Evolutionary conservation across 2,113 vertebrate species (phyloP).

Genomic region (Xenus cinereus): DNA sequence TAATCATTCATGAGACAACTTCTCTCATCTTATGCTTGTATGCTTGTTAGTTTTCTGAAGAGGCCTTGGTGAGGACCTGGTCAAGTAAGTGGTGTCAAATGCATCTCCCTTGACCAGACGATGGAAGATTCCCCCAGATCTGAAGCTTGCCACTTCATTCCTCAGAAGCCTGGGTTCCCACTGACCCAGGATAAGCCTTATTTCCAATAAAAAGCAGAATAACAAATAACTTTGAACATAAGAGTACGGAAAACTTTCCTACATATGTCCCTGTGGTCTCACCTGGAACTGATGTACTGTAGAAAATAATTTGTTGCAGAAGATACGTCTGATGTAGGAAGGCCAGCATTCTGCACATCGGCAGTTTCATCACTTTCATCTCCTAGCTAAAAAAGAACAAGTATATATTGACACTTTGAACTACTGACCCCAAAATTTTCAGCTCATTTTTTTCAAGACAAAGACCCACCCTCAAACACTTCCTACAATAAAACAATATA

Average conservation of each 20-base stretch:
- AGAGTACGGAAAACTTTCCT: background rate
- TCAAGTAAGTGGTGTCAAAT: background rate
- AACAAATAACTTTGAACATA: background rate
- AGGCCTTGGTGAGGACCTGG: background rate
- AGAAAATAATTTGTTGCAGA: slow-evolving; percentile 94
- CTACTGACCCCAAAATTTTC: background rate
- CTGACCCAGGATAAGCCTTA: background rate
- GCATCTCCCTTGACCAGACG: background rate
- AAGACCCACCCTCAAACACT: background rate
- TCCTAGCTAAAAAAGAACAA: slow-evolving; percentile 77
- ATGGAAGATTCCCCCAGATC: background rate
- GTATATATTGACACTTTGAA: background rate
- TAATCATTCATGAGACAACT: background rate
- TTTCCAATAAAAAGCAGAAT: background rate
- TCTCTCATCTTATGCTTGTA: background rate
- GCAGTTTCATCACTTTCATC: slow-evolving; percentile 77
- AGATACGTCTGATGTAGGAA: slow-evolving; percentile 75
- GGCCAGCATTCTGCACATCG: slow-evolving; percentile 72
- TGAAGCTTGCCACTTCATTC: background rate
- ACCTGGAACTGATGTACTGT: slow-evolving; percentile 96
- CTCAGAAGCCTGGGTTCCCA: background rate
- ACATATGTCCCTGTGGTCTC: background rate
- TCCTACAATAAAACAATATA: background rate
- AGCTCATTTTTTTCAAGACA: background rate
- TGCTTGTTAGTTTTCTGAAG: background rate